A percentile compares a stretch with the other conserved stretches of the same genome.
Evolutionary conservation across 1,140 invertebrate species (phyloP).

Genomic region (Heliconius congener): DNA sequence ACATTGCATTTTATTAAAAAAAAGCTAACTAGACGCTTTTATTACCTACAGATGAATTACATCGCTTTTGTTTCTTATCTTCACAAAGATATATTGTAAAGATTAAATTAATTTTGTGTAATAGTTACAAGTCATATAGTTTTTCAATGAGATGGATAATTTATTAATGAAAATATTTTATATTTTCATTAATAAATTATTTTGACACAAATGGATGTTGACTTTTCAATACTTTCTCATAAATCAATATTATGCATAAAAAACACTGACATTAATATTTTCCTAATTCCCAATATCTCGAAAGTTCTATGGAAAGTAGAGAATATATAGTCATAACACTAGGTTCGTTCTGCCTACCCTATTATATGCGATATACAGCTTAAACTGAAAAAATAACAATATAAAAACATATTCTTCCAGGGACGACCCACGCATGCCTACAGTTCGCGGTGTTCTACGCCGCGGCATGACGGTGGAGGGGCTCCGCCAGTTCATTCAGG

Average conservation of each 20-base stretch:
- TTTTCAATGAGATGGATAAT: background rate
- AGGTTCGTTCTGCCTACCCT: too few relatives aligned
- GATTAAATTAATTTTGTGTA: background rate
- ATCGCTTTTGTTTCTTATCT: background rate
- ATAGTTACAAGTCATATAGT: background rate
- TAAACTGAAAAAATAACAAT: too few relatives aligned
- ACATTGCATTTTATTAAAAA: background rate
- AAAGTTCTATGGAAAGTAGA: too few relatives aligned
- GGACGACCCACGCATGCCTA: slow-evolving; percentile 99
- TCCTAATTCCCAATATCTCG: too few relatives aligned
- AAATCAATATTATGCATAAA: background rate
- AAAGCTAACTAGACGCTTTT: background rate
- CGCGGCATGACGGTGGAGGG: slow-evolving; percentile 98
- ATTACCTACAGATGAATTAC: background rate
- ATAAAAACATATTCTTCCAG: slow-evolving; percentile 66
- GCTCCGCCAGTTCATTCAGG: slow-evolving; percentile 98
- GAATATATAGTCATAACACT: too few relatives aligned
- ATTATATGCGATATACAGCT: too few relatives aligned
- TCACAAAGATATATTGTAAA: background rate
- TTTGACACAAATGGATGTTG: too few relatives aligned
- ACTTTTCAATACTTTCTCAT: background rate
- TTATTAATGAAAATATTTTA: too few relatives aligned
- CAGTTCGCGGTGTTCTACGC: slow-evolving; percentile 96
- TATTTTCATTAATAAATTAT: background rate
- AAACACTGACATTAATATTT: too few relatives aligned